Conservation (phyloP, 37 sponge, comb jelly and placozoan species). For the Theonella swinhoei region DNA sequence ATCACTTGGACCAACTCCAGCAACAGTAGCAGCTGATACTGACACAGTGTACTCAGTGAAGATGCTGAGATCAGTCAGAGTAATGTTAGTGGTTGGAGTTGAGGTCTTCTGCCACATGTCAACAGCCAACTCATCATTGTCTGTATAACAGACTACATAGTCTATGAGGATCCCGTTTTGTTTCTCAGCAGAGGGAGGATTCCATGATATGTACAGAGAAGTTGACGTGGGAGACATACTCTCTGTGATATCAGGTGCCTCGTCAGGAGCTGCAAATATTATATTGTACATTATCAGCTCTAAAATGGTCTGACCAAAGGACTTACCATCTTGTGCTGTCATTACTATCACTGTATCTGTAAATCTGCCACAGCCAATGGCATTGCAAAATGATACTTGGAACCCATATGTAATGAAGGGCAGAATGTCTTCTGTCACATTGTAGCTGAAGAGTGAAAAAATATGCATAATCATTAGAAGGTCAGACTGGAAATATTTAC, state of each 20-base stretch:
- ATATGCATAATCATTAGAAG: too few species aligned
- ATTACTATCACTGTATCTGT: slow-evolving; percentile 8
- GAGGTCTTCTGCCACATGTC: background rate
- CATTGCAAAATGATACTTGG: slow-evolving; percentile 54
- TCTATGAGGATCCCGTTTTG: slow-evolving; percentile 31
- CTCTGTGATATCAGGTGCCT: background rate
- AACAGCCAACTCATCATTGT: background rate
- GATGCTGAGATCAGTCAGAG: slow-evolving; percentile 4
- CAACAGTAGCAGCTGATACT: slow-evolving; percentile 34
- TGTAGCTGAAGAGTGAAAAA: background rate
- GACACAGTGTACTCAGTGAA: slow-evolving; percentile 34
- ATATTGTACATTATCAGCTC: too few species aligned
- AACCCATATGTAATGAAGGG: slow-evolving; percentile 67
- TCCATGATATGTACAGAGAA: slow-evolving; percentile 27
- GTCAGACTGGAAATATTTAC: too few species aligned
- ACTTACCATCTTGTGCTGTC: slow-evolving; percentile 61
- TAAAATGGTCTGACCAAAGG: too few species aligned
- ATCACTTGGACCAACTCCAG: slow-evolving; percentile 22
- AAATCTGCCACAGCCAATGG: slow-evolving; percentile 48
- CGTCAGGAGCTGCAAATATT: slow-evolving; percentile 40
- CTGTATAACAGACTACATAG: slow-evolving; percentile 14
- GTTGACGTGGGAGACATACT: slow-evolving; percentile 14
- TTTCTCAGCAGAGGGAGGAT: slow-evolving; percentile 4
- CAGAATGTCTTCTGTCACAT: slow-evolving; percentile 27
- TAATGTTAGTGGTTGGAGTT: slow-evolving; percentile 1